A percentile compares a stretch with the other conserved stretches of the same genome.
Evolutionary conservation across 2,888 invertebrate species (phyloP).

Genomic region (Clanis bilineata): DNA sequence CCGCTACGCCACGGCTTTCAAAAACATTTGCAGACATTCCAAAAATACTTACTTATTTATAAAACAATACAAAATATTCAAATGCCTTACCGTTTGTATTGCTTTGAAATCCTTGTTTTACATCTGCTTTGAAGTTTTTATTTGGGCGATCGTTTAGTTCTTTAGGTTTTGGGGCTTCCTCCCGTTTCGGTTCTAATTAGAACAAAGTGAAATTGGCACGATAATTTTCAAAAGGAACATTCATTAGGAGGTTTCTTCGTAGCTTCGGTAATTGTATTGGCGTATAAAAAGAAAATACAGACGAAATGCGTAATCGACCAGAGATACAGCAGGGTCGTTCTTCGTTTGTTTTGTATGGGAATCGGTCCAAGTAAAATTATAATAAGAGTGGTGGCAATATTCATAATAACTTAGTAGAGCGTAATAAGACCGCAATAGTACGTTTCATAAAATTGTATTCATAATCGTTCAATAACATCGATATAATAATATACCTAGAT

Average conservation of each 20-base stretch:
- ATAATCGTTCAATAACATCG: no score
- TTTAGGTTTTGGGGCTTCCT: conserved; percentile 17
- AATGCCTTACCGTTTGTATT: conserved; percentile 11
- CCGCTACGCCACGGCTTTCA: no score
- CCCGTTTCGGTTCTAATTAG: conserved; percentile 14
- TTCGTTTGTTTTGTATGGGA: no score
- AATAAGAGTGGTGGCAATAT: no score
- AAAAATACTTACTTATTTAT: neutral
- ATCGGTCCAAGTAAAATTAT: no score
- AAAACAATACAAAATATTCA: neutral
- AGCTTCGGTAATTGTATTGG: neutral
- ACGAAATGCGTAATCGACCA: neutral
- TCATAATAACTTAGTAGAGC: no score
- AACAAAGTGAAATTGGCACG: conserved; percentile 12
- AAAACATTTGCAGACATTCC: neutral
- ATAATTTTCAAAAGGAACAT: neutral
- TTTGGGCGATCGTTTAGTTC: conserved; percentile 13
- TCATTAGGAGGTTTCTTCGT: neutral
- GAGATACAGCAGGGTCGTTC: no score
- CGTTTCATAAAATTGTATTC: no score
- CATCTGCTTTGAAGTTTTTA: conserved; percentile 14
- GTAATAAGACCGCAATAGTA: no score
- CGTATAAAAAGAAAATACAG: neutral
- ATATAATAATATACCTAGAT: no score
- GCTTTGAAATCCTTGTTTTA: conserved; percentile 12